Base-by-base conservation (phyloP, 2,113 vertebrate genomes). In the Rhadina sibilatrix region DNA sequence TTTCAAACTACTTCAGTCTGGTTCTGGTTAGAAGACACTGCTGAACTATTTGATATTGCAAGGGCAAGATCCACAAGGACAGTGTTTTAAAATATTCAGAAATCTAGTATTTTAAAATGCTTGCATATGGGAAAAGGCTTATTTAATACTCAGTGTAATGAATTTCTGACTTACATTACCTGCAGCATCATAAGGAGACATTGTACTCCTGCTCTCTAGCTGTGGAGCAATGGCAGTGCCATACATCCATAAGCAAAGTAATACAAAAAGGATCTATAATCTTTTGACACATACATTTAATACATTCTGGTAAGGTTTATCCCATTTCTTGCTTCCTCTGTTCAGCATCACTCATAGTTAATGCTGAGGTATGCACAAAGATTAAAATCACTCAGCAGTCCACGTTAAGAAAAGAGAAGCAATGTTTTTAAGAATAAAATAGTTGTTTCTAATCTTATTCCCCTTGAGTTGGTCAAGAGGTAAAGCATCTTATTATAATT, bases 81-180 rank as follows among this genome's bases (percentile, higher is more conserved):
- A 54, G 30, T 50, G 30, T 77, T 76, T 91, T 77, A 80, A 95
- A 89, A 94, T 74, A 93, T 80, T 88, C 71, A 92, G 54, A 96
- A 80, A 93, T 38, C 30, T 65, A 54, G 64, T 74, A 59, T 94
- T 88, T 90, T 66, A 14, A 85, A 90, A 93, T 7, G 21, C 11
- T 60, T 85, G 33, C 71, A 28, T 77, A 63, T 54, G 35, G 56
- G 44, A 44, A 85, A 77, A 88, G 31, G 21, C 35, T 78, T 90
- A 89, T 92, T 83, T 90, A 74, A 92, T 66, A 88, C 50, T 83
- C 63, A 80, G 4, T 12, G 12, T 66, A 79, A 91, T 70, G 75
- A 94, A 90, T 81, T 89, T 77, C 80, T 59, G 52, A 90, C 64
- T 74, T 93, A 87, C 69, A 74, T 70, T 88, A 63, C 70, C 66